Percentiles rank a stretch among this genome's conserved stretches.
Conservation (phyloP, 2,888 invertebrate species). For the Laspeyria flexula region DNA sequence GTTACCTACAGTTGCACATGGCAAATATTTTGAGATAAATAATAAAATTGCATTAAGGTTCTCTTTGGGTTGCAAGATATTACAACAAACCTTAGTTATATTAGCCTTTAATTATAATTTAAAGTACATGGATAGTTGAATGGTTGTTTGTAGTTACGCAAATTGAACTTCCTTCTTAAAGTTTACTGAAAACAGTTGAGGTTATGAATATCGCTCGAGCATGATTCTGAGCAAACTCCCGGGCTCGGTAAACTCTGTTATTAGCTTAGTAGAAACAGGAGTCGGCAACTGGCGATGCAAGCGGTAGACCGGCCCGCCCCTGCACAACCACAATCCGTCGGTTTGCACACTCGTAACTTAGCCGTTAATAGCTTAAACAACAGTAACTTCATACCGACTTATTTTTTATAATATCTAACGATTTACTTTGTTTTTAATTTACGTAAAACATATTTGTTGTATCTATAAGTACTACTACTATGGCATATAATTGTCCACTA, state of each 20-base stretch:
- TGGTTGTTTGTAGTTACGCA: slow-evolving; percentile 13
- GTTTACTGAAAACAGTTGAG: slow-evolving; percentile 38
- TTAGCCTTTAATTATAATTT: not conserved
- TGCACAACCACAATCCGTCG: slow-evolving; percentile 49
- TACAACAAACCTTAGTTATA: not conserved
- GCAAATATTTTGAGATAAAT: too few species aligned
- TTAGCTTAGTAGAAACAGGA: slow-evolving; percentile 71
- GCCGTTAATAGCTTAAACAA: slow-evolving; percentile 24
- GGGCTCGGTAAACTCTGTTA: slow-evolving; percentile 62
- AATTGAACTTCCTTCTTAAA: slow-evolving; percentile 28
- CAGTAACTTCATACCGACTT: slow-evolving; percentile 14
- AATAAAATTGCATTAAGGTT: not conserved
- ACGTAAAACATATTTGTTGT: too few species aligned
- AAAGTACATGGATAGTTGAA: not conserved
- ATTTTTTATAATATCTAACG: not conserved
- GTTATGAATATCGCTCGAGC: slow-evolving; percentile 40
- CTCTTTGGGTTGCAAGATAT: not conserved
- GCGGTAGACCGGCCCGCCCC: slow-evolving; percentile 51
- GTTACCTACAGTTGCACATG: not conserved
- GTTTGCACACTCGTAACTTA: slow-evolving; percentile 44
- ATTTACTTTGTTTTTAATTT: too few species aligned
- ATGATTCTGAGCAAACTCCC: slow-evolving; percentile 57
- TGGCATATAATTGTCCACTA: too few species aligned
- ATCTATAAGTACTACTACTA: too few species aligned
- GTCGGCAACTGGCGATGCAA: slow-evolving; percentile 49